phyloP scores from a whole-genome alignment of 2,888 invertebrate species.

The Agrilus mali region DNA sequence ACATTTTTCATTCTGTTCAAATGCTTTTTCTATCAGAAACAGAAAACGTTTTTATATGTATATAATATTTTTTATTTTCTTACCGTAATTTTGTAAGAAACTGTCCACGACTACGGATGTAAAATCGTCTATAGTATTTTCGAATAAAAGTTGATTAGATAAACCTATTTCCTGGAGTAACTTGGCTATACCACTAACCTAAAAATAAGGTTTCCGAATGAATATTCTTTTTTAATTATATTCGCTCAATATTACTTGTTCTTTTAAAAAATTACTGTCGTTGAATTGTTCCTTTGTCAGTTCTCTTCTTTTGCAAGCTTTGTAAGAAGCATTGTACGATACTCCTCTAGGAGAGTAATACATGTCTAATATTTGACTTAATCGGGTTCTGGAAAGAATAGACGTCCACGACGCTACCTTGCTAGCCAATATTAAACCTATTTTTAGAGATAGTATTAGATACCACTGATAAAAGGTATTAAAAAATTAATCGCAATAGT shows the following conservation, averaged over 20 bases:
- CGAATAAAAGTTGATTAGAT: constrained; percentile 18
- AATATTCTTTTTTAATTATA: constrained; percentile 11
- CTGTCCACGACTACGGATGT: constrained; percentile 36
- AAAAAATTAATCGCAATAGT: too few relatives aligned
- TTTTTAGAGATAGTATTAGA: background rate
- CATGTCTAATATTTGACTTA: constrained; percentile 54
- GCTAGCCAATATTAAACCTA: constrained; percentile 44
- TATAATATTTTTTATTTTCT: background rate
- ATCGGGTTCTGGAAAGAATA: constrained; percentile 37
- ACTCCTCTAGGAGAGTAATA: constrained; percentile 53
- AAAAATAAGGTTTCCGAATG: constrained; percentile 10
- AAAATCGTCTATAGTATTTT: constrained; percentile 37
- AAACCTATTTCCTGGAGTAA: constrained; percentile 23
- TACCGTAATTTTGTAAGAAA: constrained; percentile 39
- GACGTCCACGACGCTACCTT: constrained; percentile 40
- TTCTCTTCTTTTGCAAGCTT: constrained; percentile 43
- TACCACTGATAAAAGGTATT: background rate
- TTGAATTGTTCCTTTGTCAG: constrained; percentile 35
- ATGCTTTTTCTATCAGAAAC: constrained; percentile 11
- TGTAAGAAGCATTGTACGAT: constrained; percentile 41
- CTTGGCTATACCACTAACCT: constrained; percentile 27
- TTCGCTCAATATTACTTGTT: constrained; percentile 25
- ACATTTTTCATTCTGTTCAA: constrained; percentile 25
- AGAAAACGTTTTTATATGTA: constrained; percentile 9
- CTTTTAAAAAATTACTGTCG: constrained; percentile 27